phyloP scores from a whole-genome alignment of 35 echinoderm and acorn worm species.

The Ptychodera flava region DNA sequence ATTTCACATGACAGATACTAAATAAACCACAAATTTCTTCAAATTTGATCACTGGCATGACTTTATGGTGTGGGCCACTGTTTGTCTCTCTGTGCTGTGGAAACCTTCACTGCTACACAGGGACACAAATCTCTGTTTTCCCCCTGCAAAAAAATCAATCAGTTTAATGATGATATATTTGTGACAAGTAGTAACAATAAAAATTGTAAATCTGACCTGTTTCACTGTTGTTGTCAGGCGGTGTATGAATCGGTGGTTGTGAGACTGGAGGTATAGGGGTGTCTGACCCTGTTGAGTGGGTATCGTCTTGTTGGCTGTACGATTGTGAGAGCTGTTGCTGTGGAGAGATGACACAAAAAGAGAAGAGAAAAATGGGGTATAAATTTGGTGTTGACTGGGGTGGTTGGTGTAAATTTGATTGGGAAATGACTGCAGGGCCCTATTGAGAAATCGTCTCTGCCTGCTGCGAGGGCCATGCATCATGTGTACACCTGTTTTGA shows the following conservation, averaged over 20 bases:
- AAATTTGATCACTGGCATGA: no score
- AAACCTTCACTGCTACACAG: no score
- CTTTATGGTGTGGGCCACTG: no score
- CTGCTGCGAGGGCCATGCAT: neutral
- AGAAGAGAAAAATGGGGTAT: neutral
- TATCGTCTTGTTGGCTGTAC: neutral
- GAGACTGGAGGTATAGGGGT: neutral
- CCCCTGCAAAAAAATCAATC: neutral
- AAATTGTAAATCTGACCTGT: neutral
- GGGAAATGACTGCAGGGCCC: neutral
- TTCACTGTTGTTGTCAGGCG: neutral
- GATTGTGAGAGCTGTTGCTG: neutral
- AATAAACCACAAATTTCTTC: no score
- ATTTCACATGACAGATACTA: no score
- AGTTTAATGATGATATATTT: neutral
- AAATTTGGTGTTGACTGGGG: neutral
- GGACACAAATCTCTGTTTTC: neutral
- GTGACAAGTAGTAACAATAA: neutral
- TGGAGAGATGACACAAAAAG: neutral
- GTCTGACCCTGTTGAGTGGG: neutral
- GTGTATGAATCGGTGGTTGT: neutral
- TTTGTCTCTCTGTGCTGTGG: no score
- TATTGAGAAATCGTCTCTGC: neutral
- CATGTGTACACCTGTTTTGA: neutral
- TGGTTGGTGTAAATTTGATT: no score